Percentiles rank a stretch among this genome's conserved stretches.
Evolutionary conservation across 2,113 vertebrate species (phyloP).

Genomic region (Uropsilus gracilis): DNA sequence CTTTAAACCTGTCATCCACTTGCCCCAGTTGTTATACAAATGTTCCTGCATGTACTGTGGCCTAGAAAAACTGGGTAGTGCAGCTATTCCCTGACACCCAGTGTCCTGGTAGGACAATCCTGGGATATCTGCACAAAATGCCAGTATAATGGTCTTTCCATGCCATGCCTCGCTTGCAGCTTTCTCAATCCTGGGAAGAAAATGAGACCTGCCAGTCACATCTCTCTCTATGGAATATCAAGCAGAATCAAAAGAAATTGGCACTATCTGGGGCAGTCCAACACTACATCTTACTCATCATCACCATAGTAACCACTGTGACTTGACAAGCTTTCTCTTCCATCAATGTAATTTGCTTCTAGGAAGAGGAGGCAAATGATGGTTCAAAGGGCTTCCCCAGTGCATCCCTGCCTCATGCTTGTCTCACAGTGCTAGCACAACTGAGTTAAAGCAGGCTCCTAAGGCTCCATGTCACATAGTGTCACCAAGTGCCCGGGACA

Average conservation of each 20-base stretch:
- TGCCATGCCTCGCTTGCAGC: background rate
- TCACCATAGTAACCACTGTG: slow-evolving; percentile 63
- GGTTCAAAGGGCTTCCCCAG: background rate
- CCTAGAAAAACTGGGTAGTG: background rate
- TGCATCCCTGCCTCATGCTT: background rate
- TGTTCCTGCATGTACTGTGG: rapidly evolving
- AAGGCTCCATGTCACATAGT: slow-evolving; percentile 26
- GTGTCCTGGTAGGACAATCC: background rate
- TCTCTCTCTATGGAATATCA: slow-evolving; percentile 26
- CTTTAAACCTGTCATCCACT: background rate
- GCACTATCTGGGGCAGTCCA: background rate
- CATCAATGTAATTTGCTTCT: slow-evolving; percentile 38
- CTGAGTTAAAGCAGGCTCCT: slow-evolving; percentile 22
- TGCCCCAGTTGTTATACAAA: no score
- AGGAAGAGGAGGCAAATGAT: background rate
- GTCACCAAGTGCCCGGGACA: slow-evolving; percentile 37
- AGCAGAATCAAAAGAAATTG: slow-evolving; percentile 59
- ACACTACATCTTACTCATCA: background rate
- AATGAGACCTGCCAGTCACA: slow-evolving; percentile 15
- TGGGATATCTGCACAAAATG: background rate
- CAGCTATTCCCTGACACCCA: background rate
- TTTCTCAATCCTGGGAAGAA: background rate
- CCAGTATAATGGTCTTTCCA: background rate
- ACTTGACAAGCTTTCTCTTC: slow-evolving; percentile 33
- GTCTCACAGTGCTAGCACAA: background rate